These are phyloP conservation scores for Menidia menidia DNA, from an alignment of 2,797 vertebrate genomes.

Conservation along the genomic window DNA sequence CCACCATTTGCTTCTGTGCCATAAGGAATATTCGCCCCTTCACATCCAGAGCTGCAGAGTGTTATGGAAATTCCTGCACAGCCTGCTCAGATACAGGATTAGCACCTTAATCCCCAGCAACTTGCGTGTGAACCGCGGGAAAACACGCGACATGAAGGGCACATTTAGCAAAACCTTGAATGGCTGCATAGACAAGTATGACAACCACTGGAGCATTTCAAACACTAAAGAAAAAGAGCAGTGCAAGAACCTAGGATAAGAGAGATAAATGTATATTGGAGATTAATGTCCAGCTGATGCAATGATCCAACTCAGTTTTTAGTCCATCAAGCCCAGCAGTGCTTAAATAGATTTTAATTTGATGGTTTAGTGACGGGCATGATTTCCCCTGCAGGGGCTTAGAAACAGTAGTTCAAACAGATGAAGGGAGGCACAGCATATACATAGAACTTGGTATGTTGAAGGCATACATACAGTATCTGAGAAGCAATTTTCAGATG, in stretches of 20 bases:
- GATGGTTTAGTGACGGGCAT: slow-evolving; percentile 50
- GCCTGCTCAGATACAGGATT: slow-evolving; percentile 77
- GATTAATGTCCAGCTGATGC: slow-evolving; percentile 56
- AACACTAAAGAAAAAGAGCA: slow-evolving; percentile 16
- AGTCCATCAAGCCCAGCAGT: slow-evolving; percentile 46
- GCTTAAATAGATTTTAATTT: slow-evolving; percentile 60
- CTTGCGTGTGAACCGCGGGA: slow-evolving; percentile 61
- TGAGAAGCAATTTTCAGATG: slow-evolving; percentile 79
- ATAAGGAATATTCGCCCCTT: slow-evolving; percentile 66
- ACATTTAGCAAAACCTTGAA: slow-evolving; percentile 53
- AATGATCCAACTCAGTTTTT: slow-evolving; percentile 41
- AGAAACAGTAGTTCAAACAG: slow-evolving; percentile 31
- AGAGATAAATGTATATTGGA: slow-evolving; percentile 41
- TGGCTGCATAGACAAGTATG: slow-evolving; percentile 36
- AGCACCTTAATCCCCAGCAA: slow-evolving; percentile 73
- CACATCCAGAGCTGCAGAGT: slow-evolving; percentile 47
- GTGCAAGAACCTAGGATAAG: slow-evolving; percentile 32
- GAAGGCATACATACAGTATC: slow-evolving; percentile 54
- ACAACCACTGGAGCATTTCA: slow-evolving; percentile 51
- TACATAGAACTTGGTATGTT: slow-evolving; percentile 70
- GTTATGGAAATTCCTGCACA: slow-evolving; percentile 68
- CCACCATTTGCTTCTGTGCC: slow-evolving; percentile 68
- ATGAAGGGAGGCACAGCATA: slow-evolving; percentile 46
- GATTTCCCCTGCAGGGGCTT: slow-evolving; percentile 23
- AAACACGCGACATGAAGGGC: slow-evolving; percentile 66